These are phyloP conservation scores for Malthinus seriepunctatus DNA, from an alignment of 2,888 invertebrate genomes.

Conservation along the genomic window DNA sequence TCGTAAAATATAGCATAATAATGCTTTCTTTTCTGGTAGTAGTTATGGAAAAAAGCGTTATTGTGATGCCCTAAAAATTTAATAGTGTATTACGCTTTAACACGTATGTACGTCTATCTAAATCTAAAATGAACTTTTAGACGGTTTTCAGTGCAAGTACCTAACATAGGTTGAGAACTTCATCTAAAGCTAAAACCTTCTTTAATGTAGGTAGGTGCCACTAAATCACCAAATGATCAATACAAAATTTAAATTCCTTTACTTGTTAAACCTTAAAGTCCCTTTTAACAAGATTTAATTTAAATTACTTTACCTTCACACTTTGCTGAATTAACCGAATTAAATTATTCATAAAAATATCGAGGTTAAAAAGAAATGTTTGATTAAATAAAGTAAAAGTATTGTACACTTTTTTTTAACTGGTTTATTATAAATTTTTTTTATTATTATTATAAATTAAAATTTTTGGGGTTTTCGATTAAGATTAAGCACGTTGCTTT, in stretches of 20 bases:
- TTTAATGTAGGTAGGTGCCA: neutral
- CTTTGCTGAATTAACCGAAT: too few species aligned
- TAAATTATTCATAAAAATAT: neutral
- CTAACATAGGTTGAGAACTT: neutral
- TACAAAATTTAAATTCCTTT: neutral
- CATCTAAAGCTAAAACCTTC: too few species aligned
- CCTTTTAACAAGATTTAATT: neutral
- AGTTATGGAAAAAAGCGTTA: neutral
- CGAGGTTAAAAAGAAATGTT: conserved; percentile 7
- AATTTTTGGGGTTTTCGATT: too few species aligned
- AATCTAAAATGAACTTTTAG: neutral
- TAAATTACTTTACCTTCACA: neutral
- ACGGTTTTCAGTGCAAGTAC: neutral
- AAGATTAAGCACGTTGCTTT: too few species aligned
- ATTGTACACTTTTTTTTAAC: neutral
- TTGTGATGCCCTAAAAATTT: conserved; percentile 1
- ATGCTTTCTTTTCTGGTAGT: neutral
- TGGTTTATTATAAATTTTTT: neutral
- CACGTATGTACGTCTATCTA: too few species aligned
- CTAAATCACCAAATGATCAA: neutral
- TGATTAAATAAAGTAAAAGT: neutral
- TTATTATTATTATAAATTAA: too few species aligned
- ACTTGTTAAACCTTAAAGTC: too few species aligned
- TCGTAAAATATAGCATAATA: too few species aligned
- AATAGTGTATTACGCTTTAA: conserved; percentile 1